phyloP scores from a whole-genome alignment of 2,888 invertebrate species.

The Diadromus collaris region DNA sequence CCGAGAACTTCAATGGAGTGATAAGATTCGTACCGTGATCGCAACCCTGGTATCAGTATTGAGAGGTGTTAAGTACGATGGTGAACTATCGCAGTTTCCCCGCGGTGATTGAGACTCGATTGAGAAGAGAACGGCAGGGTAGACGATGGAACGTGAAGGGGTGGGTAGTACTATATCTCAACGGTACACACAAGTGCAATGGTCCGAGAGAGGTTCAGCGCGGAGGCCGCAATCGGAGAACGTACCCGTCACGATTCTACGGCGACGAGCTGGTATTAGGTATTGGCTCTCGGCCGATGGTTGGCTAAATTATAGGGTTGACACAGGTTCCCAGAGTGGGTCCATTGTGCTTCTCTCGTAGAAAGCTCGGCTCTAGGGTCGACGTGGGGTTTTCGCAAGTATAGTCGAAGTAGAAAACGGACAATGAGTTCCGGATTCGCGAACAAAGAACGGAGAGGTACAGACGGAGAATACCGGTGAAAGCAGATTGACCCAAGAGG shows the following conservation, averaged over 20 bases:
- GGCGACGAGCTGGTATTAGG: conserved; percentile 41
- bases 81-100: conserved; percentile 45
- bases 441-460: conserved; percentile 28
- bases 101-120: conserved; percentile 30
- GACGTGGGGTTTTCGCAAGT: conserved; percentile 42
- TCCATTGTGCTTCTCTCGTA: conserved; percentile 56
- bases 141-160: background rate
- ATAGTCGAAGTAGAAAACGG: conserved; percentile 40
- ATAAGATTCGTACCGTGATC: background rate
- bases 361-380: conserved; percentile 49
- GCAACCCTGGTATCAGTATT: conserved; percentile 10
- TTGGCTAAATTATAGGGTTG: conserved; percentile 59
- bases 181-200: conserved; percentile 1
- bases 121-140: background rate
- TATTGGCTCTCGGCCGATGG: conserved; percentile 45
- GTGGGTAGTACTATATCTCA: conserved; percentile 1
- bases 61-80: conserved; percentile 27
- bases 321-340: conserved; percentile 57
- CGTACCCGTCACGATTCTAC: conserved; percentile 48
- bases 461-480: conserved; percentile 28
- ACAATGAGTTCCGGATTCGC: conserved; percentile 50
- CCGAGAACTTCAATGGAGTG: background rate
- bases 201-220: conserved; percentile 3
- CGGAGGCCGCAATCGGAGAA: conserved; percentile 43
- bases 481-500: conserved; percentile 53